Evolutionary conservation across 2,113 vertebrate genomes (phyloP).

Genomic region (Corydoras sp.): DNA sequence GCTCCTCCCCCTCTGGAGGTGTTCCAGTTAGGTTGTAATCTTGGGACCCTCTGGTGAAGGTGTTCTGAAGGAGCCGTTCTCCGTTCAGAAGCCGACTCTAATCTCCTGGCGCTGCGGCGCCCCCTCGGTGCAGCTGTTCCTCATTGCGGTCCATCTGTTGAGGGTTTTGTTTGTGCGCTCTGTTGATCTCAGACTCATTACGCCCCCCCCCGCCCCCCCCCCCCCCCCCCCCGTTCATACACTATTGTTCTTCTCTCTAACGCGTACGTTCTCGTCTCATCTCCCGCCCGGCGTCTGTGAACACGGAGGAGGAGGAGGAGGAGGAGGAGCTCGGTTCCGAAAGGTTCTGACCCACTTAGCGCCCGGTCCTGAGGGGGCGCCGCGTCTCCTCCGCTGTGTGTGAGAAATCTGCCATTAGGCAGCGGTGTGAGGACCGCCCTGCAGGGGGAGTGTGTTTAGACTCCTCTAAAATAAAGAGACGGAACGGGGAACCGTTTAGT

Average conservation of each 20-base stretch:
- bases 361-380: background rate
- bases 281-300: background rate
- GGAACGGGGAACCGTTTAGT: too few relatives aligned
- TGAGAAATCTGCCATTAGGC: background rate
- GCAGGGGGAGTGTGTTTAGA: too few relatives aligned
- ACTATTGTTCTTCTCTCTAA: constrained; percentile 7
- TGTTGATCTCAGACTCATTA: constrained; percentile 20
- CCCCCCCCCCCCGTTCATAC: background rate
- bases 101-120: too few relatives aligned
- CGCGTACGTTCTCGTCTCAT: constrained; percentile 8
- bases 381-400: background rate
- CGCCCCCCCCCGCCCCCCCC: background rate
- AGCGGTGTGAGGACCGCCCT: too few relatives aligned
- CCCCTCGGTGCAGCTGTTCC: constrained; percentile 1
- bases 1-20: too few relatives aligned
- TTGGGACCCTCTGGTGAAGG: too few relatives aligned
- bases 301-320: background rate
- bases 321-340: background rate
- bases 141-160: constrained; percentile 10
- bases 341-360: background rate
- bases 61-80: too few relatives aligned
- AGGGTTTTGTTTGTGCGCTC: constrained; percentile 12
- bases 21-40: too few relatives aligned
- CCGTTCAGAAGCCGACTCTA: too few relatives aligned
- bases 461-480: too few relatives aligned